These are phyloP conservation scores for Drosophila siamana DNA, from an alignment of 2,888 invertebrate species.

Conservation along the genomic window DNA sequence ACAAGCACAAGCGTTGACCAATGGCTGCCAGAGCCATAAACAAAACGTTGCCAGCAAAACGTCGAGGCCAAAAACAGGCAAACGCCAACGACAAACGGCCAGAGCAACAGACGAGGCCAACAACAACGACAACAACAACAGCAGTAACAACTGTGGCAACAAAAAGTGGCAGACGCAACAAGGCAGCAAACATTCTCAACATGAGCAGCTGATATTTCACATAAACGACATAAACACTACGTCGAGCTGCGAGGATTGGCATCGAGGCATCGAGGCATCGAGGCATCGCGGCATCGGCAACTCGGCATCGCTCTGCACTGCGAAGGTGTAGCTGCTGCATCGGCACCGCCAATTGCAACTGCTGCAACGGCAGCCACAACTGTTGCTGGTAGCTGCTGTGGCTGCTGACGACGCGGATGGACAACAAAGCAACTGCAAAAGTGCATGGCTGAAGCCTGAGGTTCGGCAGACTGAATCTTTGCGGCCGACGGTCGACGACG, in stretches of 20 bases:
- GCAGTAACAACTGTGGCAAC: conserved; percentile 41
- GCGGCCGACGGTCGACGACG: conserved; percentile 68
- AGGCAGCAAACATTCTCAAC: conserved; percentile 80
- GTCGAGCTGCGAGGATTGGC: conserved; percentile 48
- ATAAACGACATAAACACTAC: conserved; percentile 83
- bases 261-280: conserved; percentile 21
- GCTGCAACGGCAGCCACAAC: conserved; percentile 45
- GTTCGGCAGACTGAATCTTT: conserved; percentile 3
- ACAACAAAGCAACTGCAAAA: conserved; percentile 73
- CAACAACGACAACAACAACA: conserved; percentile 40
- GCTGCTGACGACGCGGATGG: conserved; percentile 62
- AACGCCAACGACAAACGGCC: conserved; percentile 53
- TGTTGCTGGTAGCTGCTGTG: conserved; percentile 23
- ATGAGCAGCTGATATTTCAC: conserved; percentile 84
- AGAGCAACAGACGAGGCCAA: conserved; percentile 28
- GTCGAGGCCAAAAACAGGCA: conserved; percentile 51
- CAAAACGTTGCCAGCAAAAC: conserved; percentile 64
- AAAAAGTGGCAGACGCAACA: conserved; percentile 77
- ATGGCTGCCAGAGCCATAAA: conserved; percentile 78
- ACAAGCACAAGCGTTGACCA: conserved; percentile 58
- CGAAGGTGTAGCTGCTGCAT: conserved; percentile 65
- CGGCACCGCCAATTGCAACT: conserved; percentile 39
- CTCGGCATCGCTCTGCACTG: conserved; percentile 27
- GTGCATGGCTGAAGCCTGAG: conserved; percentile 35
- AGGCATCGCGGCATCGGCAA: conserved; percentile 26